Evolutionary conservation across 2,797 vertebrate genomes (phyloP).

Genomic region (Threskiornis aethiopicus): DNA sequence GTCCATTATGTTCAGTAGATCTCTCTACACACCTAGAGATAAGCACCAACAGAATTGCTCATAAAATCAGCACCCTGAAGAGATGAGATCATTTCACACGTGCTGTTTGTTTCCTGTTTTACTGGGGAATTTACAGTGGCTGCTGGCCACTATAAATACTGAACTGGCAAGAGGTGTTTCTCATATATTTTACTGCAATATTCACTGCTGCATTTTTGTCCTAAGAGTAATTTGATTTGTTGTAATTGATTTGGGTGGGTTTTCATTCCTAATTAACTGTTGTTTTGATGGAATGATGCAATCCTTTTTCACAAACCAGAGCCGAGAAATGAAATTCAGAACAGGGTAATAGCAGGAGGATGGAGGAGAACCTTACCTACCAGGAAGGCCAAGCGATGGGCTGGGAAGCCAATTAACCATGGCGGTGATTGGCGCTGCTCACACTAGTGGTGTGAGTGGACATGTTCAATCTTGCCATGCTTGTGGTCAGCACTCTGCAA

Average conservation of each 20-base stretch:
- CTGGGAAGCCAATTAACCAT: neutral
- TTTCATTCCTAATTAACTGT: slow-evolving; percentile 22
- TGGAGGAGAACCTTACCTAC: neutral
- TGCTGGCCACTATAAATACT: slow-evolving; percentile 50
- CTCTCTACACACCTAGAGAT: slow-evolving; percentile 2
- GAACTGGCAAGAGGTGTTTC: slow-evolving; percentile 5
- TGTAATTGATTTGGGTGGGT: neutral
- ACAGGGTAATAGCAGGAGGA: neutral
- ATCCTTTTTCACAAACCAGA: neutral
- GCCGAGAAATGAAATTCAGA: neutral
- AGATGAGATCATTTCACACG: slow-evolving; percentile 42
- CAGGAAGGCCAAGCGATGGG: neutral
- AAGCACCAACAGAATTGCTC: neutral
- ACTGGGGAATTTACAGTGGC: slow-evolving; percentile 16
- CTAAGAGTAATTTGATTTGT: slow-evolving; percentile 14
- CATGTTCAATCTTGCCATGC: neutral
- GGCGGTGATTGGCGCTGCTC: neutral
- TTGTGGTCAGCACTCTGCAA: neutral
- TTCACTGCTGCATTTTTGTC: neutral
- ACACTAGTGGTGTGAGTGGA: neutral
- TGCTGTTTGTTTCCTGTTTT: slow-evolving; percentile 40
- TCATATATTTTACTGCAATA: neutral
- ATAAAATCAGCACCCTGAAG: slow-evolving; percentile 15
- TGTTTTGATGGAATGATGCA: neutral
- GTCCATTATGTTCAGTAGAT: neutral